Conservation (phyloP, 2,113 vertebrate species). For the western clawed frog (Xenopus tropicalis) region DNA sequence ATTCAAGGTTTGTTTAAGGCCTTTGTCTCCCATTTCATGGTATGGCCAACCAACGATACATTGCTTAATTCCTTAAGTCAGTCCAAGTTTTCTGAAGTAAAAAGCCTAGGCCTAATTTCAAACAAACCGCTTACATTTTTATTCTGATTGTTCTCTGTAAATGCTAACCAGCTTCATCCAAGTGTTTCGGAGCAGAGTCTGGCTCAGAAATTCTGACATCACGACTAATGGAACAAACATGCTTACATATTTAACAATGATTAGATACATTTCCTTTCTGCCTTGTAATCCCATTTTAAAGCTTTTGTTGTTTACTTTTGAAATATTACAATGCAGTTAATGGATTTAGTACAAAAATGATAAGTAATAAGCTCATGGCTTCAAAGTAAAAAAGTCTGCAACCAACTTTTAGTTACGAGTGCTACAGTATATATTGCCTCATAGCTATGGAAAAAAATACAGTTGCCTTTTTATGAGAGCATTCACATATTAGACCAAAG, state of each 20-base stretch:
- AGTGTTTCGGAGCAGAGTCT: slow-evolving; percentile 6
- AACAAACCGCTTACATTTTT: slow-evolving; percentile 10
- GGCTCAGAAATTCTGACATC: slow-evolving; percentile 13
- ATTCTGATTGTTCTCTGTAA: slow-evolving; percentile 15
- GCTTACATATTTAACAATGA: slow-evolving; percentile 3
- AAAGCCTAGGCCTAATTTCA: slow-evolving; percentile 3
- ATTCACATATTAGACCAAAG: slow-evolving; percentile 12
- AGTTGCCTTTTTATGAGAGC: slow-evolving; percentile 6
- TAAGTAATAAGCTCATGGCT: not conserved
- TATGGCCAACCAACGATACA: too few relatives aligned
- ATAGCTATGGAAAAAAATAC: slow-evolving; percentile 4
- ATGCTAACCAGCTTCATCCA: not conserved
- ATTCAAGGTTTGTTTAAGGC: too few relatives aligned
- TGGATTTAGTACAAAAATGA: slow-evolving; percentile 14
- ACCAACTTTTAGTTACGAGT: not conserved
- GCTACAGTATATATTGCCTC: not conserved
- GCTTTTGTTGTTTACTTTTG: slow-evolving; percentile 13
- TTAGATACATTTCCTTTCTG: slow-evolving; percentile 14
- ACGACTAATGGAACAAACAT: slow-evolving; percentile 18
- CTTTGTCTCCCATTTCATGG: too few relatives aligned
- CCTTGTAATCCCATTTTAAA: slow-evolving; percentile 16
- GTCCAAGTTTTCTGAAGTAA: not conserved
- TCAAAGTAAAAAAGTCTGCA: slow-evolving; percentile 11
- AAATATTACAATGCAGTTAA: slow-evolving; percentile 25
- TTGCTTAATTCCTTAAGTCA: not conserved